phyloP scores from a whole-genome alignment of 2,113 vertebrate species.

The Tringa solitaria region DNA sequence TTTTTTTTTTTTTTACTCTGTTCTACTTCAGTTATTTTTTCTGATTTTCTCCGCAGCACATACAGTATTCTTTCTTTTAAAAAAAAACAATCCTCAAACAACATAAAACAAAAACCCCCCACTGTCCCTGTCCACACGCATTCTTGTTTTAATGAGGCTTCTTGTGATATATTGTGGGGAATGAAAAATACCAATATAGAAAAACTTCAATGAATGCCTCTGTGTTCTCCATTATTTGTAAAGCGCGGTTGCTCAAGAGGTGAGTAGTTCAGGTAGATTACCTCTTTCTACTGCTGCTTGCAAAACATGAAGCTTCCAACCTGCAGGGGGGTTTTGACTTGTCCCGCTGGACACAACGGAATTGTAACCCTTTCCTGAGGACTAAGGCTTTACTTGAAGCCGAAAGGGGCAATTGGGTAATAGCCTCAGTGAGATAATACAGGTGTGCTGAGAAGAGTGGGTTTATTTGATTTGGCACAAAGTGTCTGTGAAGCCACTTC shows the following conservation, averaged over 20 bases:
- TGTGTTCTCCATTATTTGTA: neutral
- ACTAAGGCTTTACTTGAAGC: neutral
- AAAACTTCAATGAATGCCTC: neutral
- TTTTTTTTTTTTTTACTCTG: neutral
- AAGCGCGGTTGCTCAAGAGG: slow-evolving; percentile 35
- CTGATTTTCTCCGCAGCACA: neutral
- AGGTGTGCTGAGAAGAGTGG: neutral
- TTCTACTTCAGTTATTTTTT: neutral
- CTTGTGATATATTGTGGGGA: neutral
- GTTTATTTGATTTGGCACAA: neutral
- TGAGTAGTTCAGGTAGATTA: slow-evolving; percentile 42
- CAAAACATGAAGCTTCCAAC: slow-evolving; percentile 1
- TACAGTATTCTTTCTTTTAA: neutral
- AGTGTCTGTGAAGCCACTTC: neutral
- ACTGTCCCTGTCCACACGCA: neutral
- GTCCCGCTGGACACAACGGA: neutral
- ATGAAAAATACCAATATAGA: neutral
- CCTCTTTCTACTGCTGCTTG: slow-evolving; percentile 11
- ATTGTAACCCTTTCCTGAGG: neutral
- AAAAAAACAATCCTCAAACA: neutral
- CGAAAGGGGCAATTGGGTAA: neutral
- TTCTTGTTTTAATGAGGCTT: neutral
- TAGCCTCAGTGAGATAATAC: neutral
- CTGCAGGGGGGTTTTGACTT: neutral
- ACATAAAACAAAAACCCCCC: no score